A percentile compares a stretch with the other conserved stretches of the same genome.
Evolutionary conservation across 2,113 vertebrate genomes (phyloP).

Genomic region (Aldabrachelys gigantea): DNA sequence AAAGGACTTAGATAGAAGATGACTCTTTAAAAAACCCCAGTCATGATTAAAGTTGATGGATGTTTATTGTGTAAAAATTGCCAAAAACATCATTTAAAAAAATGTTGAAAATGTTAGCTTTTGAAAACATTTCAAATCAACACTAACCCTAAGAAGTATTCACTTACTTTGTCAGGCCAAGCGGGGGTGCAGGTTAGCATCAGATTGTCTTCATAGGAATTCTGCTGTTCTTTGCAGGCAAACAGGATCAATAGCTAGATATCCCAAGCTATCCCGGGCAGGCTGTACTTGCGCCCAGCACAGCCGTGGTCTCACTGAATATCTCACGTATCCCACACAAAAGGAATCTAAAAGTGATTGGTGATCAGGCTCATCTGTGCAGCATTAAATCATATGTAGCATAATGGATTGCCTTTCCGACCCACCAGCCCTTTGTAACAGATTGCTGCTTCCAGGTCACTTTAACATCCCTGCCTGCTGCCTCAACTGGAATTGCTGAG

Average conservation of each 20-base stretch:
- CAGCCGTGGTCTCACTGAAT: neutral
- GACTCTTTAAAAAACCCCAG: too few relatives aligned
- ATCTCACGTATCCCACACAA: neutral
- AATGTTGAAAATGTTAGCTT: neutral
- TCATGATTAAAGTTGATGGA: too few relatives aligned
- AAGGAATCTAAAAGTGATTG: neutral
- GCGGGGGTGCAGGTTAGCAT: fast-evolving
- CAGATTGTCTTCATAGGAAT: fast-evolving
- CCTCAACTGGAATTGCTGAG: neutral
- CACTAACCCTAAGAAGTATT: fast-evolving
- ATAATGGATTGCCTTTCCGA: neutral
- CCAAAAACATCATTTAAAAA: too few relatives aligned
- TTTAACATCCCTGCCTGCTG: neutral
- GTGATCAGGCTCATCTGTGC: neutral
- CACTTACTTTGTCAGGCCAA: neutral
- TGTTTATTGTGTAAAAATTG: too few relatives aligned
- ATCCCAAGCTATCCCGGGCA: neutral
- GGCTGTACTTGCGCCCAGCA: neutral
- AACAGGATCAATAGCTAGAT: neutral
- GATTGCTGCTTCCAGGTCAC: neutral
- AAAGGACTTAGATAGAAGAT: too few relatives aligned
- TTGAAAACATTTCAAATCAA: neutral
- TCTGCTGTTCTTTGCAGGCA: fast-evolving
- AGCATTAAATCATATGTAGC: neutral
- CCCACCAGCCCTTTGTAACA: neutral